Conservation (phyloP, 2,888 invertebrate genomes). For the Pollenia labialis region DNA sequence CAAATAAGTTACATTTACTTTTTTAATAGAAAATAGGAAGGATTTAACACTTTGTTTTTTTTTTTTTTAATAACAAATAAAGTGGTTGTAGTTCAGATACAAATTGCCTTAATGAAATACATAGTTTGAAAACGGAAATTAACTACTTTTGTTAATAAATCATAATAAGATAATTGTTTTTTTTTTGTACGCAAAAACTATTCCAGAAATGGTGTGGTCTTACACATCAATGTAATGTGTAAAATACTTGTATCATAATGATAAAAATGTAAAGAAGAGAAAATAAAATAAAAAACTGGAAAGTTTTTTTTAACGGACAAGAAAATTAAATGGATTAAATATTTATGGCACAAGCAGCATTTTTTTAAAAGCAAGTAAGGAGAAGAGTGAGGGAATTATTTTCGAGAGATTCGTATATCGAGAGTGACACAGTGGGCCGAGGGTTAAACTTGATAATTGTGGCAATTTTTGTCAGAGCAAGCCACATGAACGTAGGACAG, state of each 20-base stretch:
- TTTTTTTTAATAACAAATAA: slow-evolving; percentile 11
- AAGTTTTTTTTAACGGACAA: slow-evolving; percentile 9
- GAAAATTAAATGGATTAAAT: slow-evolving; percentile 44
- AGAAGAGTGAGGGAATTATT: background rate
- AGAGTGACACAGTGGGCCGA: background rate
- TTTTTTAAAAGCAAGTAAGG: background rate
- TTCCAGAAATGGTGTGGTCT: slow-evolving; percentile 52
- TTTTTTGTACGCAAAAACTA: background rate
- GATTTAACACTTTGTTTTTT: slow-evolving; percentile 40
- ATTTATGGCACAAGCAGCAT: slow-evolving; percentile 27
- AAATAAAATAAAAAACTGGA: background rate
- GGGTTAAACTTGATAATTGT: no score
- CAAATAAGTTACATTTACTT: slow-evolving; percentile 21
- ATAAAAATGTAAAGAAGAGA: slow-evolving; percentile 3
- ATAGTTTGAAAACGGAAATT: slow-evolving; percentile 65
- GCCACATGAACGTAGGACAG: no score
- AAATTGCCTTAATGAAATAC: slow-evolving; percentile 64
- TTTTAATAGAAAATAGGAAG: slow-evolving; percentile 43
- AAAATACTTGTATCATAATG: background rate
- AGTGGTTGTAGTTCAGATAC: slow-evolving; percentile 39
- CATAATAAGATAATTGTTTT: slow-evolving; percentile 66
- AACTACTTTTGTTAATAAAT: slow-evolving; percentile 64
- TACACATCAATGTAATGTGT: slow-evolving; percentile 18
- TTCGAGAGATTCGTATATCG: background rate
- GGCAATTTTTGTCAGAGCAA: no score